phyloP scores from a whole-genome alignment of 2,888 invertebrate genomes.

The Dynastes tityus region DNA sequence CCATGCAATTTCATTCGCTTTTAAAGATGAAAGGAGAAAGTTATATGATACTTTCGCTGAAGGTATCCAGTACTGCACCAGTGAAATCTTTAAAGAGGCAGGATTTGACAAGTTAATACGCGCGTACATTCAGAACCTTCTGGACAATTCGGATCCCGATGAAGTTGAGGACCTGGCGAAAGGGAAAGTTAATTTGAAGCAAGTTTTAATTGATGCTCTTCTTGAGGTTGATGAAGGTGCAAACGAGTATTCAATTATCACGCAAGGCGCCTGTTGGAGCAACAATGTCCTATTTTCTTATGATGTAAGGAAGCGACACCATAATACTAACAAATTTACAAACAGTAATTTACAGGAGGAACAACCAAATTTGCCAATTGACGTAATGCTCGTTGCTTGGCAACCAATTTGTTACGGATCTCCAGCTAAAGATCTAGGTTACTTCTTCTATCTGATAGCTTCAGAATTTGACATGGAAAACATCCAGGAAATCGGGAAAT shows the following conservation, averaged over 20 bases:
- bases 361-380: neutral
- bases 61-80: slow-evolving; percentile 30
- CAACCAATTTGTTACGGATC: slow-evolving; percentile 53
- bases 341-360: slow-evolving; percentile 10
- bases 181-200: neutral
- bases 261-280: slow-evolving; percentile 46
- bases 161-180: slow-evolving; percentile 18
- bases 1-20: slow-evolving; percentile 50
- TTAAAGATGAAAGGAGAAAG: slow-evolving; percentile 50
- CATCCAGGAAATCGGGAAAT: slow-evolving; percentile 59
- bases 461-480: slow-evolving; percentile 57
- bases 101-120: slow-evolving; percentile 29
- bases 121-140: slow-evolving; percentile 8
- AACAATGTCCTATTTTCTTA: slow-evolving; percentile 46
- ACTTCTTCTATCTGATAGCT: slow-evolving; percentile 61
- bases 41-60: slow-evolving; percentile 18
- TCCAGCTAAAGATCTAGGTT: slow-evolving; percentile 62
- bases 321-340: neutral
- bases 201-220: slow-evolving; percentile 32
- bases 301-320: slow-evolving; percentile 17
- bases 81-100: slow-evolving; percentile 9
- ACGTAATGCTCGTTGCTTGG: slow-evolving; percentile 51
- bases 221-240: neutral
- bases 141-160: slow-evolving; percentile 30
- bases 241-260: slow-evolving; percentile 38